Base-by-base conservation (phyloP, 2,797 vertebrate species). In the Helostoma temminkii region DNA sequence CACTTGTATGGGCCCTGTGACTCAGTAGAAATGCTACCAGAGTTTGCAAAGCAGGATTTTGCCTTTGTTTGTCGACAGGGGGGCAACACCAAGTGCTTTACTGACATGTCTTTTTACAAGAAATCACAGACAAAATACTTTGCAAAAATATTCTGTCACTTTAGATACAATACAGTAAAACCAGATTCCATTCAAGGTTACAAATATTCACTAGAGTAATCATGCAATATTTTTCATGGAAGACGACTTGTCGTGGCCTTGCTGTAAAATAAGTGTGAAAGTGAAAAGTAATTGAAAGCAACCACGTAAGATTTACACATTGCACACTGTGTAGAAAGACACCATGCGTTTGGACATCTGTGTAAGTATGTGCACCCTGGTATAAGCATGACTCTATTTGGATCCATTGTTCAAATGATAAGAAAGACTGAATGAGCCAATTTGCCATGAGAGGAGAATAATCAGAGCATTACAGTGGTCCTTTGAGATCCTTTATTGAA, bases 401-500 rank as follows among this genome's bases (percentile, higher is more conserved):
- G 41, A 48, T 55, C 21, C 19, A 82, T 90, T 89, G 86, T 91
- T 88, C 50, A 34, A 74, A 68, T 71, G 64, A 52, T 79, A 89
- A 88, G 82, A 88, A 91, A 82, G 80, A 78, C 77, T 80, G 86
- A 92, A 88, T 83, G 85, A 85, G 80, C 55, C 45, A 54, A 88
- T 92, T 91, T 93, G 90, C 89, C 85, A 86, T 39, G 50, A 86
- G 89, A 89, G 80, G 53, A 80, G 84, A 90, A 92, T 92, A 93
- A 93, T 93, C 88, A 88, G 80, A 83, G 89, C 85, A 87, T 88
- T 86, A 78, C 82, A 67, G 73, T 58, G 78, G 82, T 84, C 91
- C 91, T 86, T 14, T 5, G 91, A 92, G 90, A 90, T 89, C 71
- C 79, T 88, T 85, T 86, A 92, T 93, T 93, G 92, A 93, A 90